Evolutionary conservation across 1,140 invertebrate species (phyloP).

Genomic region (Reticulitermes speratus): DNA sequence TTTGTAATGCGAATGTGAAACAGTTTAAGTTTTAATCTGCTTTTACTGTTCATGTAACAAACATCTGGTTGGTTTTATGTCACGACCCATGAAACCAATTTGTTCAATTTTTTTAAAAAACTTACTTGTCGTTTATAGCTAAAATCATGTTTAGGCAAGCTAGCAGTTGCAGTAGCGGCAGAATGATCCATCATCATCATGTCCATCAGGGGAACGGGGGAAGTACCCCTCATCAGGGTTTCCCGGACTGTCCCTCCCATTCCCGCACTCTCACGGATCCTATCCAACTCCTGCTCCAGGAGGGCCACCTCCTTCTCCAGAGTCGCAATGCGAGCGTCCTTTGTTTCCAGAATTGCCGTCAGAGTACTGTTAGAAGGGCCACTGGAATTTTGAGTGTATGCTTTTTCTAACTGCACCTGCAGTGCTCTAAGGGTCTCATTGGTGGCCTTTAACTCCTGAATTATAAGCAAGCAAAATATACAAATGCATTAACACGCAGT

Average conservation of each 20-base stretch:
- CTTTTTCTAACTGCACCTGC: conserved; percentile 72
- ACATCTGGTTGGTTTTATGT: neutral
- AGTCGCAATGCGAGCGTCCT: conserved; percentile 80
- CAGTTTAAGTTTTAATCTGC: neutral
- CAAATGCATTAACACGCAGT: conserved; percentile 2
- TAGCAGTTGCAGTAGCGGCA: conserved; percentile 46
- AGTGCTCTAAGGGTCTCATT: conserved; percentile 77
- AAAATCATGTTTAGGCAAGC: conserved; percentile 53
- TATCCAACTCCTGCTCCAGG: conserved; percentile 65
- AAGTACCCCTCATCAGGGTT: neutral
- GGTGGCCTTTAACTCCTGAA: conserved; percentile 76
- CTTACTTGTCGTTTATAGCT: conserved; percentile 79
- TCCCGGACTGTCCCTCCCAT: neutral
- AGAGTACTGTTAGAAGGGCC: conserved; percentile 42
- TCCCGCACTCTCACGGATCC: conserved; percentile 49
- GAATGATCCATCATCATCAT: conserved; percentile 5
- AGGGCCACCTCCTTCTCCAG: conserved; percentile 79
- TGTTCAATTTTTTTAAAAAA: conserved; percentile 40
- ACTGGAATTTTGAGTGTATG: conserved; percentile 58
- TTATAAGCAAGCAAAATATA: conserved; percentile 31
- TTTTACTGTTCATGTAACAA: neutral
- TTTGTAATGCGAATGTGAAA: neutral
- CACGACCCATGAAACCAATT: neutral
- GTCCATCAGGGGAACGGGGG: conserved; percentile 5
- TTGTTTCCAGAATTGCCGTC: conserved; percentile 72